Base-by-base conservation (phyloP, 2,888 invertebrate genomes). In the Gortyna flavago region DNA sequence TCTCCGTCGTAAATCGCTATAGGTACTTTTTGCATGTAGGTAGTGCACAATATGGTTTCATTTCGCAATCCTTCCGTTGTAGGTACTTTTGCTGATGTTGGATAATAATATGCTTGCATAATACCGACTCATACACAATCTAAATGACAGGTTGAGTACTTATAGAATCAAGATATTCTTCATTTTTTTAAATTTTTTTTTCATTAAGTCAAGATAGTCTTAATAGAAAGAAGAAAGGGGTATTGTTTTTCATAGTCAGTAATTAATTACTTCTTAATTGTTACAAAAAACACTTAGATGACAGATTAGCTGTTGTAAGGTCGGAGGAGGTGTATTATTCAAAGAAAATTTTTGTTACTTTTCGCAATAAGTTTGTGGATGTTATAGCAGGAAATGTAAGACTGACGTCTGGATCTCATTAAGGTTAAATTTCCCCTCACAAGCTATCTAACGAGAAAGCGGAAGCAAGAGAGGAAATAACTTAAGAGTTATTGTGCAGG, bases 71-170 rank as follows among this genome's bases (percentile, higher is more conserved):
- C 32, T 64, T 74, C 62, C 41, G 57, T 64, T 79, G 74, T 44
- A 29, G 29, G 29, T 71, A 65, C 75, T 67, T 74, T 71, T 71
- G 64, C 59, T 59, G 18, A 48, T 67, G 71, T 84, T 75, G 64
- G 35, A 68, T 84, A 84, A 74, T 84, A 64, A 72, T 62, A 61
- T 59, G 41, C 59, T 84, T 84, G 67, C 70, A 67, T 84, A 82
- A 82, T 59, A 38, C 59, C 29, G 29, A 32, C 32, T 68, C 54
- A 59, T 65, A 51, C 21, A 71, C 29, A 59, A 64, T 74, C 61
- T 84, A 62, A 65, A 73, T 84, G 62, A 54, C 67, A 71, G 38
- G 35, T 21, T 44, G 66, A 35, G 29, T 54, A 67, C 9, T 54
- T 78, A 51, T 35, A 59, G 69, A 77, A 65, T 64, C 16, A 62